A percentile compares a stretch with the other conserved stretches of the same genome.
phyloP scores from a whole-genome alignment of 2,113 vertebrate genomes.

The Microtus montanus region DNA sequence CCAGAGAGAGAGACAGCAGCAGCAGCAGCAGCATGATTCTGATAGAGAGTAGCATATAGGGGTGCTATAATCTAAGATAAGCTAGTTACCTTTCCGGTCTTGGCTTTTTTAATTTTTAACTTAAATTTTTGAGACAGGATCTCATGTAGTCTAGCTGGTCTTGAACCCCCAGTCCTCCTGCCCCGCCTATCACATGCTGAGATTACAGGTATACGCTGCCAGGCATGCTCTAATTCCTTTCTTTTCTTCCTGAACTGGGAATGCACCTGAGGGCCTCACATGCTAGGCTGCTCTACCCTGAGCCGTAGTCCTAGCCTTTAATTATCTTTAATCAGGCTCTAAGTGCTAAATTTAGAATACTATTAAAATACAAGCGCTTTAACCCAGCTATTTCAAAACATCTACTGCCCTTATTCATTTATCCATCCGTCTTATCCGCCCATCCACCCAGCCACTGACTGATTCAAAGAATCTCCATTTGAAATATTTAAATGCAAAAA shows the following conservation, averaged over 20 bases:
- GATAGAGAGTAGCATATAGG: not conserved
- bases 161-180: not conserved
- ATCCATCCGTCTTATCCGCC: not conserved
- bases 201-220: not conserved
- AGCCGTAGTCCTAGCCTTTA: not conserved
- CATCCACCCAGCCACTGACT: too few species aligned
- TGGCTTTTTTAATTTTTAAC: not conserved
- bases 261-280: not conserved
- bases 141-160: too few species aligned
- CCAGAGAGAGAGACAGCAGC: too few species aligned
- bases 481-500: conserved; percentile 30
- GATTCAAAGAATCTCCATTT: conserved; percentile 13
- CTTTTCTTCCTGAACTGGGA: not conserved
- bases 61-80: not conserved
- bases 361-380: conserved; percentile 10
- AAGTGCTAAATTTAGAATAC: not conserved
- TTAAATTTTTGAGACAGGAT: not conserved
- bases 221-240: not conserved
- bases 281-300: not conserved
- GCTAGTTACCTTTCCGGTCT: too few species aligned
- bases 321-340: conserved; percentile 3
- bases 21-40: not conserved
- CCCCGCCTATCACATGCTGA: not conserved
- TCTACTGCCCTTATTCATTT: not conserved
- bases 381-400: not conserved